A percentile compares a stretch with the other conserved stretches of the same genome.
Conservation (phyloP, 2,113 vertebrate species). For the mouse (Mus musculus) region DNA sequence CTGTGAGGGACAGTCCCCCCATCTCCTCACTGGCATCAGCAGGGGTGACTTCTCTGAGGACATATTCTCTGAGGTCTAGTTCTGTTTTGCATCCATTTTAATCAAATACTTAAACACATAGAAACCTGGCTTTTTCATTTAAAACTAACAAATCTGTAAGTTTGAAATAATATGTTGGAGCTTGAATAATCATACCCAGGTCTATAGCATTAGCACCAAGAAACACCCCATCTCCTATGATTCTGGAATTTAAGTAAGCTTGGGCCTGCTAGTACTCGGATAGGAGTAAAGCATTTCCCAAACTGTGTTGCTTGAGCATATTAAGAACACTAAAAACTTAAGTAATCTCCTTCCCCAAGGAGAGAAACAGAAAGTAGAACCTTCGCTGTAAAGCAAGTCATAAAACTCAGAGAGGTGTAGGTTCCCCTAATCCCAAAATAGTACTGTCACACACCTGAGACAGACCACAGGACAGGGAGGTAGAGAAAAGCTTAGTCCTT, state of each 20-base stretch:
- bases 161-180: not conserved
- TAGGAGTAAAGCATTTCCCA: not conserved
- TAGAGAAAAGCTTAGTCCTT: not conserved
- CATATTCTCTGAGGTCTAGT: not conserved
- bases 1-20: not conserved
- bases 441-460: not conserved
- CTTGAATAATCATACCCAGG: not conserved
- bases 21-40: not conserved
- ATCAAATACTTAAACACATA: slow-evolving; percentile 12
- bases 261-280: not conserved
- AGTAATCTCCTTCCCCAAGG: not conserved
- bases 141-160: not conserved
- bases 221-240: not conserved
- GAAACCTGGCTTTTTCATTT: slow-evolving; percentile 18
- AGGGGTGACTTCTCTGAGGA: not conserved
- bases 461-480: not conserved
- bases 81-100: slow-evolving; percentile 32
- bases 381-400: not conserved
- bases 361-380: not conserved
- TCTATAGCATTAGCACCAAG: too few species aligned
- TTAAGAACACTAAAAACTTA: not conserved
- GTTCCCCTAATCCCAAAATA: not conserved
- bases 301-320: not conserved
- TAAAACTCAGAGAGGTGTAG: not conserved
- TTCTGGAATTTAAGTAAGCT: not conserved